phyloP scores from a whole-genome alignment of 1,140 invertebrate genomes.

The Dreissena rostriformis region DNA sequence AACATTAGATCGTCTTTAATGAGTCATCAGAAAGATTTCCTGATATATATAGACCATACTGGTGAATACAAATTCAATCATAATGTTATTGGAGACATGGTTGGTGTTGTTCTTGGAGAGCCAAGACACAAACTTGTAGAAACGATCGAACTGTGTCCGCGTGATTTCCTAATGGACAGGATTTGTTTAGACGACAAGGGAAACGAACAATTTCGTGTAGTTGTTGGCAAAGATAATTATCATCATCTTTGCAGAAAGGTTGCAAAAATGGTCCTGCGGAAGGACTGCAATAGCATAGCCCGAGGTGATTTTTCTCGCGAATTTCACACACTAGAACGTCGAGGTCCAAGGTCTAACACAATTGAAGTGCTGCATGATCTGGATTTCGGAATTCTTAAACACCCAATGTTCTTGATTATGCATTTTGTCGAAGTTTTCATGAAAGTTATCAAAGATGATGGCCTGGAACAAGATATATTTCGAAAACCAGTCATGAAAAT shows the following conservation, averaged over 20 bases:
- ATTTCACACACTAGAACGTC: not conserved
- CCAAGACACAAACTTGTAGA: not conserved
- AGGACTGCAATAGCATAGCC: not conserved
- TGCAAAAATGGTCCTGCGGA: not conserved
- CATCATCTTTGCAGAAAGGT: not conserved
- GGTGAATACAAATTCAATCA: slow-evolving; percentile 25
- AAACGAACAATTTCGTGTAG: not conserved
- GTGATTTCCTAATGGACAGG: not conserved
- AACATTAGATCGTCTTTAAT: not conserved
- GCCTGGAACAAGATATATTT: slow-evolving; percentile 10
- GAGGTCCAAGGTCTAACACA: not conserved
- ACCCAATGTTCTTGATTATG: not conserved
- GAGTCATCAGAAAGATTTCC: not conserved
- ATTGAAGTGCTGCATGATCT: not conserved
- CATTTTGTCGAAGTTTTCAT: slow-evolving; percentile 14
- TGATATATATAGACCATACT: not conserved
- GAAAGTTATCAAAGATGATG: not conserved
- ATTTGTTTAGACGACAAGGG: not conserved
- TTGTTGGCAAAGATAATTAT: not conserved
- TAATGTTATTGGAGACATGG: slow-evolving; percentile 14
- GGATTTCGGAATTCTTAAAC: slow-evolving; percentile 38
- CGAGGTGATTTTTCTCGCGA: not conserved
- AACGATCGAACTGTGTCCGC: not conserved
- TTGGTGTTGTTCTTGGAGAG: slow-evolving; percentile 19
- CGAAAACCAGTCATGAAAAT: slow-evolving; percentile 11